Evolutionary conservation across 1,140 invertebrate genomes (phyloP), one percentile per base, ranked within the genome.

Genomic region (Drosophila nebulosa): DNA sequence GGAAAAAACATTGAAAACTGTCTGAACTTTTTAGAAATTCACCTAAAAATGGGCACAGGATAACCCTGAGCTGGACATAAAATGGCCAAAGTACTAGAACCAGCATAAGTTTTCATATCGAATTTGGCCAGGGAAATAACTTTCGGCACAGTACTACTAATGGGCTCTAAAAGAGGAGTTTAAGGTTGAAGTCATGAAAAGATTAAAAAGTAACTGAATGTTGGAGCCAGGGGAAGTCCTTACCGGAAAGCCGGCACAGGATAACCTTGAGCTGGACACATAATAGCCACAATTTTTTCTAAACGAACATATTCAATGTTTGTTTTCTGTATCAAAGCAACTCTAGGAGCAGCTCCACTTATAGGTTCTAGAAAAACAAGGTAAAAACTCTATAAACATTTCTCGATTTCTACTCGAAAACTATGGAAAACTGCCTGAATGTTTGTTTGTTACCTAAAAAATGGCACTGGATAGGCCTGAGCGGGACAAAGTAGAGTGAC

Each of bases 1-100:
- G n/a, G 2, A 50, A 1, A 57, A 22, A 30, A 2, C 10, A 6
- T 24, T 58, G 5, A 7, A 36, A 57, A 52, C 61, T 53, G 62
- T 61, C 46, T 74, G 66, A 84, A 80, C 53, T n/a, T 22, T 24
- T 3, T 1, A 3, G 5, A 52, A 16, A 92, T 92, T 88, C 81
- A 95, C 94, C 95, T 94, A 92, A 93, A 93, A 70, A 92, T 91
- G 21, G 95, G 93, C 73, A 93, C 93, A 63, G 95, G 95, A 92
- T 93, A 95, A 56, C 94, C 95, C 92, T 96, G 95, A 61, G 95
- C 94, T 89, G 94, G 95, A 85, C 95, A 96, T 12, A 95, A 91
- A 36, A 96, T 94, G 21, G 83, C 78, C 35, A 88, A 39, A 27
- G 50, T 92, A 79, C 52, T 90, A 2, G 64, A 65, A n/a, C 78